Base-by-base conservation (phyloP, 1,140 invertebrate species). In the Pseudomyrmex pallidus region DNA sequence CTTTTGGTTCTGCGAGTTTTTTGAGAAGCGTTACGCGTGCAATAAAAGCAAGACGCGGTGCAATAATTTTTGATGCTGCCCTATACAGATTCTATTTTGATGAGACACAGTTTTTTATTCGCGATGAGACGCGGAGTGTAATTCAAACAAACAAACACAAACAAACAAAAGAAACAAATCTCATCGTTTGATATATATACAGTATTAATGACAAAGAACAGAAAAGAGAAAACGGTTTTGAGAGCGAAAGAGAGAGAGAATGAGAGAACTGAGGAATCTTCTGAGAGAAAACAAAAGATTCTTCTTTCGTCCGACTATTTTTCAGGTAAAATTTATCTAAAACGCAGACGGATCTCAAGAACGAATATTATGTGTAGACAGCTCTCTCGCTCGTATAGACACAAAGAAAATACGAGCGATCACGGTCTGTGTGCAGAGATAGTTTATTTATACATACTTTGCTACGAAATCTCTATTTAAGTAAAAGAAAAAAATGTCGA, bases 371-470 rank as follows among this genome's bases (percentile, higher is more conserved):
- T 72, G 67, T 64, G 67, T 64, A 73, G 20, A 57, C 50, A 20
- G 57, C 9, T 72, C 54, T 80, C n/a, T 80, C 12, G 46, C 46
- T 80, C n/a, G 25, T 78, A 48, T 57, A 70, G 59, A 22, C 10
- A 22, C 10, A 72, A 12, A 70, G 13, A 78, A 22, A 68, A 90
- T 72, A 74, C 25, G 61, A 84, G 73, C 56, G 78, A 70, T 85
- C 67, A 77, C 74, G 76, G 62, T 86, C 86, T 83, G 86, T 87
- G 88, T 87, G 88, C 89, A 86, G 87, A 90, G 76, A 91, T 91
- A 90, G 89, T 91, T 89, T 92, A 91, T 92, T 92, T 91, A 91
- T 91, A 91, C 87, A 90, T 89, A 91, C 90, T 87, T 91, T 91
- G 84, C 87, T 90, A 89, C 86, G 84, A 90, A 90, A 90, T 63